Percentiles rank a stretch among this genome's conserved stretches.
Conservation (phyloP, 2,113 vertebrate genomes). For the Oreotrochilus melanogaster region DNA sequence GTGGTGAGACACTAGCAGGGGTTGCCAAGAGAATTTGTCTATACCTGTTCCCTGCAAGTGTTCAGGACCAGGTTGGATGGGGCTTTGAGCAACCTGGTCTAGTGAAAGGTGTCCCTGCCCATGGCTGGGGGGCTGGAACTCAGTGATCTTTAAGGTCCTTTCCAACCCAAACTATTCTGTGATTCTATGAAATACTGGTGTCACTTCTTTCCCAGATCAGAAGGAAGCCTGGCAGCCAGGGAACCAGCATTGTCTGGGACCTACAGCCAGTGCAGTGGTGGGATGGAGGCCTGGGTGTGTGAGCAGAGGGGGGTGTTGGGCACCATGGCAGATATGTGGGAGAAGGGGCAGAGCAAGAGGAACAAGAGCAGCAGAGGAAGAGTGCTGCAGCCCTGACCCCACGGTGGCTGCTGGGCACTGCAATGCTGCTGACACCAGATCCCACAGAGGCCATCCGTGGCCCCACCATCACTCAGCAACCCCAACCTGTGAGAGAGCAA, state of each 20-base stretch:
- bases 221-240: background rate
- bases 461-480: fast-evolving
- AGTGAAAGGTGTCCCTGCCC: too few species aligned
- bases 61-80: too few species aligned
- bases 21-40: too few species aligned
- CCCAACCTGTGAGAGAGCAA: background rate
- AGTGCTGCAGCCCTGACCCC: background rate
- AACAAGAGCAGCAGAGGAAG: background rate
- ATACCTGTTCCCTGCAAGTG: too few species aligned
- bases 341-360: background rate
- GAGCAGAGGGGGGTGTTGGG: background rate
- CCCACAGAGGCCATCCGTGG: fast-evolving
- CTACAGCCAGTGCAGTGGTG: fast-evolving
- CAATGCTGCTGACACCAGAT: background rate
- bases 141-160: too few species aligned
- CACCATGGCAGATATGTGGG: fast-evolving
- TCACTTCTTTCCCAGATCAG: background rate
- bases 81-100: too few species aligned
- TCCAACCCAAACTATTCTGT: too few species aligned
- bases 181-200: background rate
- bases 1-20: too few species aligned
- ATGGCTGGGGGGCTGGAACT: too few species aligned
- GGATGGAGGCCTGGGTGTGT: fast-evolving
- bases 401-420: fast-evolving
- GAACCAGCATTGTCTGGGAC: fast-evolving